Evolutionary conservation across 2,888 invertebrate genomes (phyloP).

Genomic region (Lucinisca nassula): DNA sequence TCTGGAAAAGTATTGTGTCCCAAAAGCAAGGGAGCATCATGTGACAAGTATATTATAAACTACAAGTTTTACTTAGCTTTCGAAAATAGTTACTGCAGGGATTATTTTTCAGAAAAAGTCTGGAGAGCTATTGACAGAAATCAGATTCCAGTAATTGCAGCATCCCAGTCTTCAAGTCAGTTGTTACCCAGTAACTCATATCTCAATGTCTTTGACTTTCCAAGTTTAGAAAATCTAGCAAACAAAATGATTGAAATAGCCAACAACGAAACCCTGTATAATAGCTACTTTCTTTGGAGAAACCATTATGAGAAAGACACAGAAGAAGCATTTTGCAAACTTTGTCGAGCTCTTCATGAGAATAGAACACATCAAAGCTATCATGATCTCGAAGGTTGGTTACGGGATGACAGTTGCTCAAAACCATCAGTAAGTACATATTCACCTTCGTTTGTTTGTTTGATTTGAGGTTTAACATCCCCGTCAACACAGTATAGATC

Average conservation of each 20-base stretch:
- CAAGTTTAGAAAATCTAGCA: slow-evolving; percentile 45
- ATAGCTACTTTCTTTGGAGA: slow-evolving; percentile 31
- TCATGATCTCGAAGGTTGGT: slow-evolving; percentile 58
- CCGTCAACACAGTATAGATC: neutral
- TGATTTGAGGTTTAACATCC: too few relatives aligned
- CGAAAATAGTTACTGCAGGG: slow-evolving; percentile 75
- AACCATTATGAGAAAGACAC: slow-evolving; percentile 63
- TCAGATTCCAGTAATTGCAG: slow-evolving; percentile 74
- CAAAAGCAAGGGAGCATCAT: neutral
- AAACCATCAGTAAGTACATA: slow-evolving; percentile 39
- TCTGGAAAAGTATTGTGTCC: neutral
- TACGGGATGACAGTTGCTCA: slow-evolving; percentile 50
- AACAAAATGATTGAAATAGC: slow-evolving; percentile 63
- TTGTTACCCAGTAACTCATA: slow-evolving; percentile 42
- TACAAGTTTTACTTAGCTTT: slow-evolving; percentile 76
- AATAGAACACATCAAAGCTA: slow-evolving; percentile 54
- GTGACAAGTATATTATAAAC: slow-evolving; percentile 27
- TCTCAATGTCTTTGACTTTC: slow-evolving; percentile 66
- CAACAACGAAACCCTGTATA: slow-evolving; percentile 59
- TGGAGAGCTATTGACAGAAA: slow-evolving; percentile 66
- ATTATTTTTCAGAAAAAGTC: slow-evolving; percentile 77
- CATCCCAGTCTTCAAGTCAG: slow-evolving; percentile 48
- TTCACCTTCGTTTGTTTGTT: too few relatives aligned
- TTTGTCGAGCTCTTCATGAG: slow-evolving; percentile 74
- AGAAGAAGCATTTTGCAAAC: slow-evolving; percentile 66